These are phyloP conservation scores for Protomyctophum bolini DNA, from an alignment of 2,113 vertebrate genomes.

Conservation along the genomic window DNA sequence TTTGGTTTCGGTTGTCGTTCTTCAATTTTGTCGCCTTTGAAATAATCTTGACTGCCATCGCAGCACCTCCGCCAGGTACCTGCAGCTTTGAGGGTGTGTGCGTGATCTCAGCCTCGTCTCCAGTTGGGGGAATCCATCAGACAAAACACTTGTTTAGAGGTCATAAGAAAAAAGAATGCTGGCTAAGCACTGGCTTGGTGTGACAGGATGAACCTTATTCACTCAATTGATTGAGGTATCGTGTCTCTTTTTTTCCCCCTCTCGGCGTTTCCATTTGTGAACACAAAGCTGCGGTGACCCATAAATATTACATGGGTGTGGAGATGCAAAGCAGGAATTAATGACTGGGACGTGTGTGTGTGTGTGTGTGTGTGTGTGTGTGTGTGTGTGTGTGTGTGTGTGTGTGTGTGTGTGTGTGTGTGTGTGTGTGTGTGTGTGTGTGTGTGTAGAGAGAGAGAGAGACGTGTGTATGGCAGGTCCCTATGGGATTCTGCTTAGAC, in stretches of 20 bases:
- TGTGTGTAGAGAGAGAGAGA: slow-evolving; percentile 35
- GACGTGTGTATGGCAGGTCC: slow-evolving; percentile 68
- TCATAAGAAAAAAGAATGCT: slow-evolving; percentile 68
- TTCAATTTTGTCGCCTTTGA: slow-evolving; percentile 45
- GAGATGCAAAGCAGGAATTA: slow-evolving; percentile 84
- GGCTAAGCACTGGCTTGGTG: slow-evolving; percentile 70
- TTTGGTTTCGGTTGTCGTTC: slow-evolving; percentile 36
- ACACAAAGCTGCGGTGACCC: slow-evolving; percentile 80
- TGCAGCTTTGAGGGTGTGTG: slow-evolving; percentile 56
- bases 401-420: slow-evolving; percentile 5
- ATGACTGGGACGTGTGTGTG: slow-evolving; percentile 61
- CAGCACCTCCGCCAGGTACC: slow-evolving; percentile 53
- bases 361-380: slow-evolving; percentile 19
- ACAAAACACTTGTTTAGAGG: slow-evolving; percentile 72
- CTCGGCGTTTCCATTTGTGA: slow-evolving; percentile 76
- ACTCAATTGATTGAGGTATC: slow-evolving; percentile 75
- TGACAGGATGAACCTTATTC: slow-evolving; percentile 72
- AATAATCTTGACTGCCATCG: slow-evolving; percentile 46
- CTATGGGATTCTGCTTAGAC: slow-evolving; percentile 75
- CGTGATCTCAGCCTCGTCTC: slow-evolving; percentile 24
- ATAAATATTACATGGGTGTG: slow-evolving; percentile 83
- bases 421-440: slow-evolving; percentile 13
- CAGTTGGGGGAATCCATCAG: slow-evolving; percentile 52
- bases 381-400: slow-evolving; percentile 15
- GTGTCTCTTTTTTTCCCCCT: slow-evolving; percentile 65